Base-by-base conservation (phyloP, 2,797 vertebrate species). In the Chelmon rostratus region DNA sequence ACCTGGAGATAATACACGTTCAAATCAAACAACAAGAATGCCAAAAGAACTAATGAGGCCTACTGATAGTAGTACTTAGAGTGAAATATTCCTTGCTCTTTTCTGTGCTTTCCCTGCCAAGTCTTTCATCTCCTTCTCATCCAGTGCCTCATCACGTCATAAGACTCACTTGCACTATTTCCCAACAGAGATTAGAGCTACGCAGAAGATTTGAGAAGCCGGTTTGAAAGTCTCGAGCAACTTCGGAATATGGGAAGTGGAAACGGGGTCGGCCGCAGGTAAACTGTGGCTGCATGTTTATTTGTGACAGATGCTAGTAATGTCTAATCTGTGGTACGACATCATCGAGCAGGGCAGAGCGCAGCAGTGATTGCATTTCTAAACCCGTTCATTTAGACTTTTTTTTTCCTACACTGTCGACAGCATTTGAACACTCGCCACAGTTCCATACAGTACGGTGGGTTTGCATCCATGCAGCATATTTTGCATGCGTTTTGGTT, bases 61-160 rank as follows among this genome's bases (percentile, higher is more conserved):
- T 31, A 31, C 54, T 71, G 68, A 62, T 53, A 47, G 73, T 11
- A 37, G 10, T 28, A 5, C 23, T 50, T 9, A 21, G 21, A 47
- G 8, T 16, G 11, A 25, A 46, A 21, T 35, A 12, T 42, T 50
- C 13, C 1, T 49, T 44, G 1, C 65, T 44, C 64, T 44, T 64
- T 50, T 42, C 8, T 59, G 15, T 46, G 44, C 7, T 67, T 63
- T 62, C 21, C 18, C 35, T 56, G 53, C 64, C 75, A 73, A 52
- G n/a, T 64, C 71, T 73, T 56, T 71, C 62, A 74, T 72, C 62
- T 56, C 42, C 37, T 28, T 62, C 12, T 78, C 28, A 35, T 46
- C 69, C 63, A 16, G 44, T 1, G 25, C 40, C n/a, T 57, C 64
- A 3, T 71, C 35, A 28, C 72, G 57, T 53, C 38, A 56, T 12